Evolutionary conservation across 1,140 invertebrate species (phyloP), one percentile per base, ranked within the genome.

Genomic region (Sycobia sp.): DNA sequence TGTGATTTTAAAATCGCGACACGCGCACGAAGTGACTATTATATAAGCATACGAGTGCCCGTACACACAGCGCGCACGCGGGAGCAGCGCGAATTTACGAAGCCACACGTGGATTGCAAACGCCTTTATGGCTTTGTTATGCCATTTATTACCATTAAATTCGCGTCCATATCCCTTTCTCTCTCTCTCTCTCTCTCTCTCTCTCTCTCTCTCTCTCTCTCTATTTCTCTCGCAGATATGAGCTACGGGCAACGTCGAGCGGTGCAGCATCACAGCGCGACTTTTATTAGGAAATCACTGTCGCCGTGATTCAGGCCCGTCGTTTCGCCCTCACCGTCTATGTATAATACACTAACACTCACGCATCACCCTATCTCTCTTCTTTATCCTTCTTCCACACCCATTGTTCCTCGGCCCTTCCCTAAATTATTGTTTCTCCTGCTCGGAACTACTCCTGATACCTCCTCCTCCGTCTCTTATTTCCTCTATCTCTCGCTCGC

Each of bases 241-340:
- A n/a, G n/a, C n/a, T n/a, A n/a, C n/a, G n/a, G n/a, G n/a, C n/a
- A n/a, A n/a, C n/a, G n/a, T n/a, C n/a, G n/a, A n/a, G n/a, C n/a
- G n/a, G n/a, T n/a, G n/a, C n/a, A n/a, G n/a, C n/a, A n/a, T n/a
- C n/a, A n/a, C n/a, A n/a, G 18, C 50, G 38, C 32, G 62, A 72
- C 27, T 73, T 74, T 74, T 73, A 71, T 68, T 59, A 55, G 54
- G 41, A 56, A 67, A 70, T 69, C 64, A 69, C 62, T 71, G 69
- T 70, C 54, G 51, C 46, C 49, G 63, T 69, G 50, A 67, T 54
- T 62, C 32, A 39, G 46, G 29, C 11, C 38, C 20, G 38, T n/a
- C 7, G 38, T 14, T 39, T 27, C 44, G 14, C 3, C 11, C 22
- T 10, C n/a, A n/a, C n/a, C n/a, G n/a, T n/a, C n/a, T n/a, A n/a